Evolutionary conservation across 2,113 vertebrate genomes (phyloP), one percentile per base, ranked within the genome.

Genomic region (Xiphorhynchus elegans): DNA sequence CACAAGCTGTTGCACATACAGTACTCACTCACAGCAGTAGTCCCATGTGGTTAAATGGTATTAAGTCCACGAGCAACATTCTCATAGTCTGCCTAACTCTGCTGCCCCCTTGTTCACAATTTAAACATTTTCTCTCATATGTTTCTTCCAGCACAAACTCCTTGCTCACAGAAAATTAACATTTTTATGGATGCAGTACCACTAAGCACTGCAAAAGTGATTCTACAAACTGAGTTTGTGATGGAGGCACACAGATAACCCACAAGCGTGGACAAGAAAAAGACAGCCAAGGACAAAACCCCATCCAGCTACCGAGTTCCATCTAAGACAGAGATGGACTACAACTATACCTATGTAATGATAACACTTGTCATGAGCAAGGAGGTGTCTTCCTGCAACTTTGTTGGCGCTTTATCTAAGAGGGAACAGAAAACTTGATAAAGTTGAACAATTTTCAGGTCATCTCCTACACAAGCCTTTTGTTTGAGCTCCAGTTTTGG

Each of bases 21-120:
- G 33, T 3, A 52, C 52, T 59, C 15, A 21, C 56, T 55, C 25
- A 26, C 33, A 70, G 60, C 29, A 47, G 35, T 39, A 44, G 64
- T 44, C 31, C 25, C 31, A 4, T 0, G 0, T 8, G 26, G 11
- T 28, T 70, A 60, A 73, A 23, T 1, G 5, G 9, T 28, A 68
- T 17, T 35, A 46, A 37, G 12, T 3, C 2, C 42, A 33, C 19
- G 66, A 73, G 17, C 9, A 66, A 39, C 1, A 1, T 31, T 37
- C 47, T 67, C 31, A 25, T 35, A 53, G 33, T 18, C 59, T 74
- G 40, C 20, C 31, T 20, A 69, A 62, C 4, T 67, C 10, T 37
- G 28, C 33, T 64, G 18, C 14, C 19, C 11, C 16, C 18, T 47
- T 47, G 3, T 40, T 60, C 17, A 39, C 33, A 52, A 68, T 69